Evolutionary conservation across 2,888 invertebrate genomes (phyloP).

Genomic region (Elaeidobius kamerunicus): DNA sequence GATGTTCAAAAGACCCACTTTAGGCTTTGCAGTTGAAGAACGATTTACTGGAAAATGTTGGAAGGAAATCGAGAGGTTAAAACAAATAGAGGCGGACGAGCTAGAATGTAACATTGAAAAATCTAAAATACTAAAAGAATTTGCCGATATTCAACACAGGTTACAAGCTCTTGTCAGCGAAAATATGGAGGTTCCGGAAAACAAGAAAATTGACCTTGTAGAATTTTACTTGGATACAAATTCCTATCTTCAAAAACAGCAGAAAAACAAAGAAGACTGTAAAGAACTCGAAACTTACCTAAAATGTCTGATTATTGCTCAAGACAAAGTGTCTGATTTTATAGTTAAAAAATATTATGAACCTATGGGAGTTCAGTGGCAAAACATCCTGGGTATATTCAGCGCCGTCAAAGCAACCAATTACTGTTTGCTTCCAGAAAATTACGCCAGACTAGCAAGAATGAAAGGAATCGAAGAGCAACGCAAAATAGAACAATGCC

Average conservation of each 20-base stretch:
- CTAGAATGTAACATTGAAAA: conserved; percentile 41
- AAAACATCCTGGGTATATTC: conserved; percentile 48
- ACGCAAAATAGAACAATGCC: conserved; percentile 51
- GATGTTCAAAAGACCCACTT: conserved; percentile 43
- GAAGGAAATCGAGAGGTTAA: conserved; percentile 52
- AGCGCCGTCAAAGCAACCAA: conserved; percentile 54
- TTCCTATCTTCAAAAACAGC: conserved; percentile 48
- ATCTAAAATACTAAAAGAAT: conserved; percentile 43
- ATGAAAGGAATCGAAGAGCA: conserved; percentile 48
- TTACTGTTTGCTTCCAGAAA: conserved; percentile 52
- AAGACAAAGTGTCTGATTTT: conserved; percentile 57
- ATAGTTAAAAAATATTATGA: conserved; percentile 56
- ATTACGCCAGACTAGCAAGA: conserved; percentile 30
- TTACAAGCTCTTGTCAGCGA: conserved; percentile 51
- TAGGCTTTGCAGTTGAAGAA: conserved; percentile 44
- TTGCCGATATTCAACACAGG: conserved; percentile 44
- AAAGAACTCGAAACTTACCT: conserved; percentile 53
- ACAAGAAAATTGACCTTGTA: conserved; percentile 58
- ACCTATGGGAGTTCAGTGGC: conserved; percentile 45
- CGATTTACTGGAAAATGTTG: conserved; percentile 40
- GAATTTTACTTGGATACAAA: conserved; percentile 61
- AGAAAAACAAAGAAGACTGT: conserved; percentile 49
- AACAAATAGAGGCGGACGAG: conserved; percentile 50
- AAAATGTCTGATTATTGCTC: conserved; percentile 56
- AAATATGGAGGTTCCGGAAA: conserved; percentile 55